Conservation (phyloP, 2,113 vertebrate genomes). For the Dipodomys merriami region DNA sequence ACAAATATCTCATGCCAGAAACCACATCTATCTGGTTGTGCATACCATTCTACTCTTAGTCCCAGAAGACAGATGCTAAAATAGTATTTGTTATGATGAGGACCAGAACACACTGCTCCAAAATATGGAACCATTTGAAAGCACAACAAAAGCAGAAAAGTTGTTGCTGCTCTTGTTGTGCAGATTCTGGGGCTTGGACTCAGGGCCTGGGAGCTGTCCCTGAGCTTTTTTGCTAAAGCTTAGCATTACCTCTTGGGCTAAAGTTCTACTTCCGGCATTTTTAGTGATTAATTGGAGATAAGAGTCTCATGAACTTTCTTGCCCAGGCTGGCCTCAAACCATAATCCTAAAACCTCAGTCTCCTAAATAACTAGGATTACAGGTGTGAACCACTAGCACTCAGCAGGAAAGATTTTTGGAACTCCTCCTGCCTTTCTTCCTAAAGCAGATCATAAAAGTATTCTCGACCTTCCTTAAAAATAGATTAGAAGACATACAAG, state of each 20-base stretch:
- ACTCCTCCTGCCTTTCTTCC: background rate
- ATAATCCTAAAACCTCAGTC: no score
- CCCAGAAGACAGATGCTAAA: slow-evolving; percentile 21
- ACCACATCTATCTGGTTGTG: background rate
- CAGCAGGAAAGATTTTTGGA: background rate
- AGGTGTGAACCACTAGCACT: no score
- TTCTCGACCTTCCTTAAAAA: background rate
- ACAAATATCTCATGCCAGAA: background rate
- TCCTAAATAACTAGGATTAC: no score
- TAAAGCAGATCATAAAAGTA: background rate
- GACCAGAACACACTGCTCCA: background rate
- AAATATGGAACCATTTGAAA: background rate
- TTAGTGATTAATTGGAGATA: no score
- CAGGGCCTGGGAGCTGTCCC: no score
- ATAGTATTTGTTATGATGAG: background rate
- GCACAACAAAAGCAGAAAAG: background rate
- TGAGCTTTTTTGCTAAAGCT: no score
- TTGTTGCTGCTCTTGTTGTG: no score
- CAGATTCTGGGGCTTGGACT: no score
- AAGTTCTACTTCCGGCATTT: no score
- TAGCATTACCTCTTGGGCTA: no score
- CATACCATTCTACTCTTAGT: background rate
- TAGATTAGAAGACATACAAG: background rate
- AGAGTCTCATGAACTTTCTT: no score
- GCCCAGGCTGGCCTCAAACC: no score